These are phyloP conservation scores for Mallotus villosus DNA, from an alignment of 2,797 vertebrate genomes.

Conservation along the genomic window DNA sequence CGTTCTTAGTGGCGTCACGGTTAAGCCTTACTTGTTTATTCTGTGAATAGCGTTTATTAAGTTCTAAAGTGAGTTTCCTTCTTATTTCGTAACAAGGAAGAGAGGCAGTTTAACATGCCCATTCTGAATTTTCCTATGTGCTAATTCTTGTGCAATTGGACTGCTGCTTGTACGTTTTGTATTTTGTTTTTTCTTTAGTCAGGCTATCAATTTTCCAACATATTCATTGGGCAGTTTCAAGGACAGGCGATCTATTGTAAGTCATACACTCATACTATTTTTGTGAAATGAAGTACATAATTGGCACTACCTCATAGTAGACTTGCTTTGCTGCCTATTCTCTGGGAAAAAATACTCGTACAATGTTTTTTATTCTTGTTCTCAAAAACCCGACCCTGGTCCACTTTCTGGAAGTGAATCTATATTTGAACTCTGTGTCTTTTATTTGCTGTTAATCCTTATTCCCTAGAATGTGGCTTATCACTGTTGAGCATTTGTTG, in stretches of 20 bases:
- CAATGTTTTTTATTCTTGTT: background rate
- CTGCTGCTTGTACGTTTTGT: background rate
- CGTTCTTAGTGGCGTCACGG: slow-evolving; percentile 14
- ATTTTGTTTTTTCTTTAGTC: background rate
- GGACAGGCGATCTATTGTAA: background rate
- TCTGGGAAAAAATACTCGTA: slow-evolving; percentile 5
- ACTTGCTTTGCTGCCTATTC: slow-evolving; percentile 3
- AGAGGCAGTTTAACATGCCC: slow-evolving; percentile 15
- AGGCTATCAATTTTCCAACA: slow-evolving; percentile 9
- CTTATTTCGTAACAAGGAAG: slow-evolving; percentile 3
- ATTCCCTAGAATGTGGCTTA: slow-evolving; percentile 2
- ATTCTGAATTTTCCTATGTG: slow-evolving; percentile 4
- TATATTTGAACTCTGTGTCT: slow-evolving; percentile 5
- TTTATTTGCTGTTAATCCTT: slow-evolving; percentile 6
- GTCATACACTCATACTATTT: slow-evolving; percentile 3
- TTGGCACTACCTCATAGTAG: slow-evolving; percentile 21
- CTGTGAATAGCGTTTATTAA: slow-evolving; percentile 28
- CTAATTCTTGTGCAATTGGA: slow-evolving; percentile 15
- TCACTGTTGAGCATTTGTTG: slow-evolving; percentile 4
- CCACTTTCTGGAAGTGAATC: background rate
- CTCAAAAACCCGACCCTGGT: background rate
- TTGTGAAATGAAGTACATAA: slow-evolving; percentile 15
- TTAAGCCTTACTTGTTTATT: slow-evolving; percentile 22
- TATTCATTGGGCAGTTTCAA: slow-evolving; percentile 5
- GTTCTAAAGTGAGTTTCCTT: slow-evolving; percentile 16